These are phyloP conservation scores for Mesitornis unicolor DNA, from an alignment of 2,113 vertebrate species.

Conservation along the genomic window DNA sequence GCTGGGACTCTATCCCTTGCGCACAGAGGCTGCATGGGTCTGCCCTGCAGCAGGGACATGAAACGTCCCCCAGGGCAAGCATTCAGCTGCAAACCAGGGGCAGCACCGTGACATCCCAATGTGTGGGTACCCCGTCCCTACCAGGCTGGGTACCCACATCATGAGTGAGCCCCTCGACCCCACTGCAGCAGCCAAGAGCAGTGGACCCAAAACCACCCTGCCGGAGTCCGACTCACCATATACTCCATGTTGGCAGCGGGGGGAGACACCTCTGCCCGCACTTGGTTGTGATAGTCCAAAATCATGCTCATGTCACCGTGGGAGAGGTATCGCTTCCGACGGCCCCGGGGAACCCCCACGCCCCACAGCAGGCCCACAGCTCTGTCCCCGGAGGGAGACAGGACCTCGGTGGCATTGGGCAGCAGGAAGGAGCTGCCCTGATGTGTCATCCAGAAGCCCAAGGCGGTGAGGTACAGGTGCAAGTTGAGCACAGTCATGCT, in stretches of 20 bases:
- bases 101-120: background rate
- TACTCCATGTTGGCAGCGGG: conserved; percentile 89
- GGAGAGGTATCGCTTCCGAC: conserved; percentile 75
- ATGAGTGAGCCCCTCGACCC: background rate
- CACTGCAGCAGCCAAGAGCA: background rate
- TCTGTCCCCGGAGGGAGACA: background rate
- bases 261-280: conserved; percentile 83
- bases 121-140: background rate
- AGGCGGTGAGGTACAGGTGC: conserved; percentile 72
- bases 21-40: background rate
- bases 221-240: conserved; percentile 78
- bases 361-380: background rate
- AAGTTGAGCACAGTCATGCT: conserved; percentile 68
- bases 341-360: conserved; percentile 47
- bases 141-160: background rate
- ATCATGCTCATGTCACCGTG: conserved; percentile 74
- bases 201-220: background rate
- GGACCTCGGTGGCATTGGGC: conserved; percentile 60
- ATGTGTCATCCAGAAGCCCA: conserved; percentile 75
- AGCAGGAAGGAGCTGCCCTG: conserved; percentile 41
- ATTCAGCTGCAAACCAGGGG: rapidly evolving
- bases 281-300: conserved; percentile 87
- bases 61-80: rapidly evolving
- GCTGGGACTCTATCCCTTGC: background rate
- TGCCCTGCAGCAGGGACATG: background rate